These are phyloP conservation scores for Alsophila aescularia DNA, from an alignment of 2,888 invertebrate species.

Conservation along the genomic window DNA sequence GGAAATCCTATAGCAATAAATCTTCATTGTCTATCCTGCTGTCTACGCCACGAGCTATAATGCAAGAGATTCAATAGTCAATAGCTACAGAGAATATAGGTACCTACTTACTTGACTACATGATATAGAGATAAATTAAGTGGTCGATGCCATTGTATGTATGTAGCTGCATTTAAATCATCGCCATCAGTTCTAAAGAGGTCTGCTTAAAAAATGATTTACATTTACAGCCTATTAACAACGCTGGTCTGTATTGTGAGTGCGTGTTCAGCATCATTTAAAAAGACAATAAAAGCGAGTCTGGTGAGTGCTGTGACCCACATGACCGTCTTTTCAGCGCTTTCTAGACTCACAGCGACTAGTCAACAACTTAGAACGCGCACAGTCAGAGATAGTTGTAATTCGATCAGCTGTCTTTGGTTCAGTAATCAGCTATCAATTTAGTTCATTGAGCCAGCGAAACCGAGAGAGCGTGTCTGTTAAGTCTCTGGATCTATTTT, in stretches of 20 bases:
- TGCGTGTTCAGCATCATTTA: conserved; percentile 29
- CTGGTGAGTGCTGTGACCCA: conserved; percentile 20
- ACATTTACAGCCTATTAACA: not conserved
- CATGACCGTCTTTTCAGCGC: conserved; percentile 28
- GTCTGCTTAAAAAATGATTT: not conserved
- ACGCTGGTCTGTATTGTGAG: not conserved
- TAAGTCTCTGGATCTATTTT: conserved; percentile 17
- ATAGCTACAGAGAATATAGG: not conserved
- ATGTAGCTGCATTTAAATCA: not conserved
- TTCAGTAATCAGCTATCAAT: conserved; percentile 34
- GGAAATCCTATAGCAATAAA: conserved; percentile 36
- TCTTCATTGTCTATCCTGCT: conserved; percentile 32
- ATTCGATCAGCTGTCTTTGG: conserved; percentile 28
- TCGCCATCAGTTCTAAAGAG: not conserved
- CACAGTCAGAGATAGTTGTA: conserved; percentile 23
- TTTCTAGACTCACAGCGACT: conserved; percentile 26
- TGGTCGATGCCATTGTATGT: not conserved
- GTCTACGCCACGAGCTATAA: conserved; percentile 15
- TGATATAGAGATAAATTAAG: not conserved
- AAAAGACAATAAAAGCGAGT: conserved; percentile 33
- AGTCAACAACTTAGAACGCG: conserved; percentile 8
- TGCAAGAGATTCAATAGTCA: conserved; percentile 1
- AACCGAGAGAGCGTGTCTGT: conserved; percentile 29
- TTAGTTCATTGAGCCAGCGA: conserved; percentile 30
- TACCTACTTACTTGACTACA: no score